Evolutionary conservation across 1,140 invertebrate genomes (phyloP), one percentile per base, ranked within the genome.

Genomic region (Alviniconcha marisindica): DNA sequence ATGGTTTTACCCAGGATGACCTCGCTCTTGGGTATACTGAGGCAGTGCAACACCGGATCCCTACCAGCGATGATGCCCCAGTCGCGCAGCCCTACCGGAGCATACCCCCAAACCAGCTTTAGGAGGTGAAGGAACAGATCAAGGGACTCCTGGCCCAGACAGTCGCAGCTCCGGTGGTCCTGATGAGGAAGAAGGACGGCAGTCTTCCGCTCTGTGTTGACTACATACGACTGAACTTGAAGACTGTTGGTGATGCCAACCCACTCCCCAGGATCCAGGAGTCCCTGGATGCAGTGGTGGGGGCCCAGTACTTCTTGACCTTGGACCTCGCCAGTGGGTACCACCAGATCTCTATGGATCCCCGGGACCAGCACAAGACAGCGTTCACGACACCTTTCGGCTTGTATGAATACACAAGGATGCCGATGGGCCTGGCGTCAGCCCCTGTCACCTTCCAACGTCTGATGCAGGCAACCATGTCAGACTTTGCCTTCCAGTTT

Each of bases 181-280:
- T 84, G 0, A 83, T 85, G 36, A 60, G 76, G n/a, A 88, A 88
- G 77, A 89, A 88, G 66, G 82, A 84, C 51, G 60, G 82, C 2
- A 56, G 33, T 74, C 1, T 82, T 21, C n/a, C 84, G 36, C 44
- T 88, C 18, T 86, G 87, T 71, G 81, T 88, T 10, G 87, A 88
- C 76, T 89, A 85, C 44, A 79, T 84, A 31, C 74, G 66, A 77
- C 33, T 86, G 28, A 89, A 87, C 38, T 31, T 21, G 18, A 40
- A 80, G 21, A 87, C 83, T 14, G 40, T 71, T 1, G 69, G 81
- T 1, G 79, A 81, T 82, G 60, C 78, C 14, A 83, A 83, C 44
- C 87, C 85, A 0, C 60, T 87, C 2, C 86, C 85, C 18, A 60
- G 77, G 40, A 86, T 86, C 42, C 83, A 88, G 31, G 83, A 87